Conservation (phyloP, 2,797 vertebrate species). For the Lophius americanus region DNA sequence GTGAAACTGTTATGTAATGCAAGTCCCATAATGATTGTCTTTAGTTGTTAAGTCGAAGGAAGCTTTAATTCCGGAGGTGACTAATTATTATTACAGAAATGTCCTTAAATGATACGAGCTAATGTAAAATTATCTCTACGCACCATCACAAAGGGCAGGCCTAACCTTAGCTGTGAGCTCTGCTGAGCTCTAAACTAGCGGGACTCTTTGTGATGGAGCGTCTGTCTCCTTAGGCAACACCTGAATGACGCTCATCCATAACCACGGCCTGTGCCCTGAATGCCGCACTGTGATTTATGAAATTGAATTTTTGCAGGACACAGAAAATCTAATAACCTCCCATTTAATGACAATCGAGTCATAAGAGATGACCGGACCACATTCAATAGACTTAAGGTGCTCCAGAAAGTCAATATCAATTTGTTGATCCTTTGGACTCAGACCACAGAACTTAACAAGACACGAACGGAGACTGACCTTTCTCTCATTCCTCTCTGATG, state of each 20-base stretch:
- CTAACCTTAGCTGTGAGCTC: background rate
- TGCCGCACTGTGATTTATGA: constrained; percentile 39
- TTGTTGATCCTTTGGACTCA: constrained; percentile 23
- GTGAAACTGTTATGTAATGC: background rate
- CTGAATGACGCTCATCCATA: constrained; percentile 34
- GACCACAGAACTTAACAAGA: constrained; percentile 11
- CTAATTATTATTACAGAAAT: background rate
- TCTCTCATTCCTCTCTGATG: background rate
- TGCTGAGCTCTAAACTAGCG: constrained; percentile 2
- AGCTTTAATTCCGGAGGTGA: constrained; percentile 6
- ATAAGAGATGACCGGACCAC: constrained; percentile 37
- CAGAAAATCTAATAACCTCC: constrained; percentile 57
- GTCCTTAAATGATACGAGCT: background rate
- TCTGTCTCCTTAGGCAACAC: constrained; percentile 18
- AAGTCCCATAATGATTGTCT: constrained; percentile 1
- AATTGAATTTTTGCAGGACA: constrained; percentile 50
- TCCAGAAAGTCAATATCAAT: constrained; percentile 40
- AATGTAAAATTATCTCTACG: constrained; percentile 2
- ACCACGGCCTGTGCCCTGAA: constrained; percentile 21
- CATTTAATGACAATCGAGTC: constrained; percentile 40
- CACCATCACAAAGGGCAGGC: too few species aligned
- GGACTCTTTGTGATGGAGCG: constrained; percentile 11
- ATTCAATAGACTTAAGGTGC: constrained; percentile 42
- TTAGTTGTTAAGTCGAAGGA: background rate
- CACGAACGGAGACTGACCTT: constrained; percentile 6